Percentiles rank a stretch among this genome's conserved stretches.
These are phyloP conservation scores for Danio aesculapii DNA, from an alignment of 2,797 vertebrate genomes.

Conservation along the genomic window DNA sequence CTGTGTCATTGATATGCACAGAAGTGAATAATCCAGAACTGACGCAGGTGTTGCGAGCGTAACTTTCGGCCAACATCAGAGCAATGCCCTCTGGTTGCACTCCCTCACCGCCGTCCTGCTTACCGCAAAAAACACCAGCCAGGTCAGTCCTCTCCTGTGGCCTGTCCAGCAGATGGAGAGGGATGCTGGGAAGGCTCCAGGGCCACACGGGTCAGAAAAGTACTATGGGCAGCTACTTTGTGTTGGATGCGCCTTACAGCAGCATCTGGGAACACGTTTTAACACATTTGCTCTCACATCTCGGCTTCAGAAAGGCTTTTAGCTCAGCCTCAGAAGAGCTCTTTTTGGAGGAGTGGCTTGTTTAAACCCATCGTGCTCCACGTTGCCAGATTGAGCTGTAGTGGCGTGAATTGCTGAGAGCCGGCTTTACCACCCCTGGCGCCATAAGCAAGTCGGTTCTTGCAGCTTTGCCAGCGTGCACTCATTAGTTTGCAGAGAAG, in stretches of 20 bases:
- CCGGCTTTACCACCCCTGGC: constrained; percentile 34
- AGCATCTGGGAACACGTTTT: constrained; percentile 26
- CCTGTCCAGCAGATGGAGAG: constrained; percentile 46
- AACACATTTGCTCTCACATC: constrained; percentile 31
- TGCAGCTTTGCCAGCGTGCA: constrained; percentile 43
- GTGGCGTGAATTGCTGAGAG: constrained; percentile 33
- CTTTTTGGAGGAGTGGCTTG: constrained; percentile 21
- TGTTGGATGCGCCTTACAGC: background rate
- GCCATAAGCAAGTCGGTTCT: constrained; percentile 24
- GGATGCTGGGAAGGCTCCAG: constrained; percentile 25
- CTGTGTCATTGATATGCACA: background rate
- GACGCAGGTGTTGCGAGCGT: constrained; percentile 27
- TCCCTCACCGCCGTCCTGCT: constrained; percentile 23
- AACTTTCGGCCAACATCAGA: constrained; percentile 40
- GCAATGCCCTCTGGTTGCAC: constrained; percentile 50
- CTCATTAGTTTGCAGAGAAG: constrained; percentile 49
- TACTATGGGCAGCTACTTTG: constrained; percentile 14
- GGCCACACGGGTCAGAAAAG: constrained; percentile 24
- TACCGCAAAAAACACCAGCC: constrained; percentile 10
- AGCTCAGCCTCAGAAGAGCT: constrained; percentile 5
- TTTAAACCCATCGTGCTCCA: background rate
- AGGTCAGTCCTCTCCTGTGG: constrained; percentile 36
- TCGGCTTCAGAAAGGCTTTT: constrained; percentile 37
- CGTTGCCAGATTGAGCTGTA: constrained; percentile 32
- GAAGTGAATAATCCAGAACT: constrained; percentile 27